Evolutionary conservation across 2,113 vertebrate genomes (phyloP).

Genomic region (Tiliqua scincoides): DNA sequence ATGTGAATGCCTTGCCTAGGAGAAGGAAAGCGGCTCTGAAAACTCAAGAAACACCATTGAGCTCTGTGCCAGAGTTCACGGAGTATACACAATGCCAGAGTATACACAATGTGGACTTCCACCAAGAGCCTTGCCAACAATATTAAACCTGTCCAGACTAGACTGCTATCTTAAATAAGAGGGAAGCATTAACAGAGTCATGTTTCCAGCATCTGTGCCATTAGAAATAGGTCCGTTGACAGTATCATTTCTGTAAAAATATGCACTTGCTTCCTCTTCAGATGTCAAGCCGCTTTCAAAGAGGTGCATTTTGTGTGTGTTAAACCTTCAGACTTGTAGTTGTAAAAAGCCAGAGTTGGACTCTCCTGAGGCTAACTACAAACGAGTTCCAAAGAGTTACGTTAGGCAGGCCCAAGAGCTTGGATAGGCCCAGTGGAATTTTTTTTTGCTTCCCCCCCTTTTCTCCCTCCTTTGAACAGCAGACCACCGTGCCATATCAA

Average conservation of each 20-base stretch:
- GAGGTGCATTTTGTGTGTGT: conserved; percentile 28
- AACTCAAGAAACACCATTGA: conserved; percentile 52
- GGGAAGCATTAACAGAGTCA: conserved; percentile 57
- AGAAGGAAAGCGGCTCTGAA: conserved; percentile 59
- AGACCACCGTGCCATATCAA: no score
- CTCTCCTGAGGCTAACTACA: conserved; percentile 61
- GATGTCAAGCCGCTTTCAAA: conserved; percentile 45
- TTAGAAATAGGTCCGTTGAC: conserved; percentile 43
- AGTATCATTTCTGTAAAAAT: conserved; percentile 50
- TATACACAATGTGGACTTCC: conserved; percentile 63
- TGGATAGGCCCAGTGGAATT: no score
- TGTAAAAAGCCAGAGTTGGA: background rate
- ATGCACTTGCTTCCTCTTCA: conserved; percentile 39
- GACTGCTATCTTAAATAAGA: conserved; percentile 59
- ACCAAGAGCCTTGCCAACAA: conserved; percentile 58
- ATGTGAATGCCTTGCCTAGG: conserved; percentile 53
- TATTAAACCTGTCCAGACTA: conserved; percentile 64
- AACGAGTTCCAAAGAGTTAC: no score
- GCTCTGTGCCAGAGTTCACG: conserved; percentile 23
- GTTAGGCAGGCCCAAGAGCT: no score
- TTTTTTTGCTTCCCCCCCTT: no score
- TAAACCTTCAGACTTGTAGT: conserved; percentile 39
- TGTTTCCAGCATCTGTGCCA: conserved; percentile 49
- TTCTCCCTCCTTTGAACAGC: no score
- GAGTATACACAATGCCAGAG: conserved; percentile 52